Conservation (phyloP, 2,888 invertebrate genomes). For the Magallana nippona region DNA sequence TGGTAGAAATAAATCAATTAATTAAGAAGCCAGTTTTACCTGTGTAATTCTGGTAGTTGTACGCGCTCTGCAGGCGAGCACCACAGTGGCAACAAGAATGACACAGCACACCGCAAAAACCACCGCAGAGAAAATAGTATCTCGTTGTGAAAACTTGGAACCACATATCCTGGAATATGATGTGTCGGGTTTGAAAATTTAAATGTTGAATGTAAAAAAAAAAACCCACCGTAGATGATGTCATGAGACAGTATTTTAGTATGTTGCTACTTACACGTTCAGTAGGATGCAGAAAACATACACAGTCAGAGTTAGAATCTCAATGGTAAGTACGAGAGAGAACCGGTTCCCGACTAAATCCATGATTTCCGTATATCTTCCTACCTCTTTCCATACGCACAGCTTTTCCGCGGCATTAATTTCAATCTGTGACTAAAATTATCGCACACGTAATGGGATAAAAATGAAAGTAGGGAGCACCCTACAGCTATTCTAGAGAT, state of each 20-base stretch:
- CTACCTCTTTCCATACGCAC: too few species aligned
- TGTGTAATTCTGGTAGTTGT: neutral
- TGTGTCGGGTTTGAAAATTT: neutral
- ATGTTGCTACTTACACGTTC: neutral
- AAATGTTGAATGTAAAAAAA: neutral
- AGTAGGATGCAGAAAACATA: conserved; percentile 15
- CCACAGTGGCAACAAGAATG: neutral
- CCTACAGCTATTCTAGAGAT: too few species aligned
- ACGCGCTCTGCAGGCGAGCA: neutral
- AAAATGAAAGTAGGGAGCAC: neutral
- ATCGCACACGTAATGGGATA: conserved; percentile 1
- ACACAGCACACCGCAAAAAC: neutral
- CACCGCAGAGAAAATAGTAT: neutral
- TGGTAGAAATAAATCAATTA: too few species aligned
- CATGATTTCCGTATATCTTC: neutral
- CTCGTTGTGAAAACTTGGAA: neutral
- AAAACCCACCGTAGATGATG: too few species aligned
- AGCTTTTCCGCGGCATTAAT: too few species aligned
- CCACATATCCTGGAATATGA: neutral
- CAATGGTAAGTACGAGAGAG: neutral
- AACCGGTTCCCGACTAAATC: neutral
- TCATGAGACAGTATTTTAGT: neutral
- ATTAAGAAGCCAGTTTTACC: too few species aligned
- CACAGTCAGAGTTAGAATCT: neutral
- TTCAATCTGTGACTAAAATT: neutral